Percentiles rank a stretch among this genome's conserved stretches.
phyloP scores from a whole-genome alignment of 2,113 vertebrate species.

The Uria lomvia region DNA sequence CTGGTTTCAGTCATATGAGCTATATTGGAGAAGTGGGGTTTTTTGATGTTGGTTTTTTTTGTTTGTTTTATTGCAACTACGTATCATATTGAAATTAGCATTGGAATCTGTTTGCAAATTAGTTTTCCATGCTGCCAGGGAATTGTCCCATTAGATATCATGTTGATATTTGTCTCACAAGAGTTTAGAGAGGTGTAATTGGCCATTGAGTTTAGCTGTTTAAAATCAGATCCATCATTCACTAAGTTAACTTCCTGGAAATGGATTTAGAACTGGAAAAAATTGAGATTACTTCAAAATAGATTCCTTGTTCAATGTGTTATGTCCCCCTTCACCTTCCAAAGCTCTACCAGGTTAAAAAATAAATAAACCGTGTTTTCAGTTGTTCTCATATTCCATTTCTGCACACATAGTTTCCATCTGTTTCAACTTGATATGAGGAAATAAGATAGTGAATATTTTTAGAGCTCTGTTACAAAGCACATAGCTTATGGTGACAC shows the following conservation, averaged over 20 bases:
- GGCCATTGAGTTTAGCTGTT: neutral
- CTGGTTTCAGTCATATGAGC: neutral
- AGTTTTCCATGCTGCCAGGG: neutral
- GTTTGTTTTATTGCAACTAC: neutral
- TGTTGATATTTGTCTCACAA: neutral
- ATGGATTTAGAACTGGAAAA: neutral
- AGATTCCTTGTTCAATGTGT: neutral
- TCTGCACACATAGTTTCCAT: neutral
- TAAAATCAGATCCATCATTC: neutral
- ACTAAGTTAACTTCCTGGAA: neutral
- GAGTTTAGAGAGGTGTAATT: neutral
- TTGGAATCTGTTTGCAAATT: neutral
- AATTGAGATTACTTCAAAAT: neutral
- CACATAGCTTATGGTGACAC: rapidly evolving
- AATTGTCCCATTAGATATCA: neutral
- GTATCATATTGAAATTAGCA: neutral
- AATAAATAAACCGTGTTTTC: neutral
- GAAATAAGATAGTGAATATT: neutral
- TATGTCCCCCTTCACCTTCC: neutral
- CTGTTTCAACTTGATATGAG: neutral
- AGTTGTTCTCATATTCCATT: neutral
- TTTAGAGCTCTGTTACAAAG: neutral
- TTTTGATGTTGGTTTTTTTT: neutral
- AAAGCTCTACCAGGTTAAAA: neutral
- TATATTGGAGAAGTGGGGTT: neutral